Evolutionary conservation across 1,140 invertebrate species (phyloP), one percentile per base, ranked within the genome.

Genomic region (Melanaphis sacchari): DNA sequence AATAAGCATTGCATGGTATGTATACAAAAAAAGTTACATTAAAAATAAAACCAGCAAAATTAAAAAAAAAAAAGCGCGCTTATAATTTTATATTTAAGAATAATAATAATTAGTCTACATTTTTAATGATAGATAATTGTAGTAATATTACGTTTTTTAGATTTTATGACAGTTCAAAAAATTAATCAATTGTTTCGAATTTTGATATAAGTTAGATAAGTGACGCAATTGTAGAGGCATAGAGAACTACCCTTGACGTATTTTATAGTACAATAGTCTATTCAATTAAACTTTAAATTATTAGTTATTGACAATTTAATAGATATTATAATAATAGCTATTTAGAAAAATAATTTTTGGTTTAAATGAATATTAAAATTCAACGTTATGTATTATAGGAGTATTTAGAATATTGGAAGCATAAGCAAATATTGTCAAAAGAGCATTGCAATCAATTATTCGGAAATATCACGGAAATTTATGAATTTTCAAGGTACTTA

Each of bases 391-490:
- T 76, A 36, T 24, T 91, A n/a, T n/a, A 93, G 91, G 91, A 93
- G 7, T 93, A 93, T 31, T 93, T 93, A 36, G 91, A 49, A 15
- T 93, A 93, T 52, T 93, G 91, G 91, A 93, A 52, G 46, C 21
- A 49, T 40, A 84, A n/a, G 41, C 38, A 84, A 49, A 31, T 93
- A 40, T 88, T 94, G 41, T 88, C 93, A 24, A 91, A 85, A 52
- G 90, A 92, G 43, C 41, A 92, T 87, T 87, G 90, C 22, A 59
- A 92, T 87, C 90, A 92, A 11, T 49, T 94, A 49, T 94, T 94
- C 52, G 90, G 90, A 43, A 94, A 94, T 76, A 92, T 94, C 41
- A 54, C 41, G 43, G 93, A 94, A 92, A 94, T 94, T 85, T 94
- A 94, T 88, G 46, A 94, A 87, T 94, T 94, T 90, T 92, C 90